phyloP scores from a whole-genome alignment of 2,797 vertebrate genomes.

The Sebastes aleutianus region DNA sequence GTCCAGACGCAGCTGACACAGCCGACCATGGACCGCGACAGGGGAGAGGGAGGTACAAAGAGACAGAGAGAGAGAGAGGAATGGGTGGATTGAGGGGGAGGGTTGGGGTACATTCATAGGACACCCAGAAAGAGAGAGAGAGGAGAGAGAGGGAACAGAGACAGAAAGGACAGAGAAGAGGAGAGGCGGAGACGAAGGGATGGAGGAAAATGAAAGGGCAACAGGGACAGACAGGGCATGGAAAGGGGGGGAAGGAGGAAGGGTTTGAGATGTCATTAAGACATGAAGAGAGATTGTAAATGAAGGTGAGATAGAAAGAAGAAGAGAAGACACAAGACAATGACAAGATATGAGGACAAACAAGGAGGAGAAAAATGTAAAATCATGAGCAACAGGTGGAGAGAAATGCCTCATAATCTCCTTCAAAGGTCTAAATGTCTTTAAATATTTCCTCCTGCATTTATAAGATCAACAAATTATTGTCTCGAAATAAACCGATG shows the following conservation, averaged over 20 bases:
- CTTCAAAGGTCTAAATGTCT: background rate
- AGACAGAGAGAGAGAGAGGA: background rate
- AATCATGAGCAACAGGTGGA: constrained; percentile 39
- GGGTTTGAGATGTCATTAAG: background rate
- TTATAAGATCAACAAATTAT: background rate
- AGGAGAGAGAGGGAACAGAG: background rate
- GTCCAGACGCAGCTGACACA: constrained; percentile 93
- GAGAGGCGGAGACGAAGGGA: background rate
- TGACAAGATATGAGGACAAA: background rate
- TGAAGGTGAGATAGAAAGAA: background rate
- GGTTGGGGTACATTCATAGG: constrained; percentile 19
- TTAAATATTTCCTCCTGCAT: background rate
- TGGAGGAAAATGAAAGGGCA: constrained; percentile 8
- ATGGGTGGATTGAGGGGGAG: background rate
- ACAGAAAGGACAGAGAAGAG: constrained; percentile 1
- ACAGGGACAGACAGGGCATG: constrained; percentile 16
- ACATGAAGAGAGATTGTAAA: constrained; percentile 1
- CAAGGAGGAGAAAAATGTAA: background rate
- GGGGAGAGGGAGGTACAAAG: constrained; percentile 43
- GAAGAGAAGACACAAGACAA: background rate
- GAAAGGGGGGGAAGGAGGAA: background rate
- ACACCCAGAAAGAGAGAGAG: background rate
- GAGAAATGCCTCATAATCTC: background rate
- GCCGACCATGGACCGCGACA: constrained; percentile 38
- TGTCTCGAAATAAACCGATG: background rate